A percentile compares a stretch with the other conserved stretches of the same genome.
Conservation (phyloP, 2,888 invertebrate species). For the Emmelina monodactyla region DNA sequence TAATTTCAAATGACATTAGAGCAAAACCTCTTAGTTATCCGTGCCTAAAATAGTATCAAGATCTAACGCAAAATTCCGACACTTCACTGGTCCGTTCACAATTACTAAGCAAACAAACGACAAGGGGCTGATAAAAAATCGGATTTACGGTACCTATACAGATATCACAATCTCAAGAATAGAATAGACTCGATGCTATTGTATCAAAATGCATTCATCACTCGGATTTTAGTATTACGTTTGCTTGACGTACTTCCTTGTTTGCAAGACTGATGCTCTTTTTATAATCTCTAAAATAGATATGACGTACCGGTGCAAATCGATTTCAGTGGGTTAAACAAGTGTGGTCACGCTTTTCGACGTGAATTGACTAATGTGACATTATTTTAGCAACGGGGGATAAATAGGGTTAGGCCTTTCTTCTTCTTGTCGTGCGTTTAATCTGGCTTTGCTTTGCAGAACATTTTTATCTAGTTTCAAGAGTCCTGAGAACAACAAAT, state of each 20-base stretch:
- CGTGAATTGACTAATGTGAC: background rate
- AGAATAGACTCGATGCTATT: conserved; percentile 16
- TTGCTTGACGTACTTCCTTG: conserved; percentile 19
- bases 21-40: too few species aligned
- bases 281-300: background rate
- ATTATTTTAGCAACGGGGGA: background rate
- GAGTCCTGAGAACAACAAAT: too few species aligned
- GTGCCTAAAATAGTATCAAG: too few species aligned
- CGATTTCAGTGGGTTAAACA: background rate
- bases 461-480: too few species aligned
- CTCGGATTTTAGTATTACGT: conserved; percentile 19
- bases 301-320: background rate
- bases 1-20: too few species aligned
- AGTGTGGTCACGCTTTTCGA: background rate
- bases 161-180: conserved; percentile 9
- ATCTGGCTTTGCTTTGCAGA: too few species aligned
- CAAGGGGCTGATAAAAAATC: conserved; percentile 4
- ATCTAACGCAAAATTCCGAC: background rate
- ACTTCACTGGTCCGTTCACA: background rate
- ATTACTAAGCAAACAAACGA: too few species aligned
- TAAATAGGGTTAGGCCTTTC: too few species aligned
- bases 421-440: too few species aligned
- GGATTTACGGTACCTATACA: conserved; percentile 12
- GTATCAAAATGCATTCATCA: conserved; percentile 17
- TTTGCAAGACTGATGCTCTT: conserved; percentile 8